Evolutionary conservation across 2,888 invertebrate genomes (phyloP).

Genomic region (Temnothorax unifasciatus): DNA sequence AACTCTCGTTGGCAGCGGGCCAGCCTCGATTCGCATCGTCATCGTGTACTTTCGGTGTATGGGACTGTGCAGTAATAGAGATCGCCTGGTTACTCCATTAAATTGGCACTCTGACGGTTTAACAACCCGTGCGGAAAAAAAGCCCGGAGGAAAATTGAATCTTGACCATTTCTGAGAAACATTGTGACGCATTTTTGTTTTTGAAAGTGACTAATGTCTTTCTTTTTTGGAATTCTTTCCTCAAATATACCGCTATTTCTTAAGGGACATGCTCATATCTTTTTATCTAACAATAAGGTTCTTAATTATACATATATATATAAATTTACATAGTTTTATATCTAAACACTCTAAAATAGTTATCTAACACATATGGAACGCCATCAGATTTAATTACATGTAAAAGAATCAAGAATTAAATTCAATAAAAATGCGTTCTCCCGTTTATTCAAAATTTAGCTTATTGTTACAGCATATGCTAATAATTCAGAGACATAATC

Average conservation of each 20-base stretch:
- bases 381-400: not conserved
- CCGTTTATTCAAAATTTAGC: too few relatives aligned
- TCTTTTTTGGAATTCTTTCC: not conserved
- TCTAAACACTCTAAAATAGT: not conserved
- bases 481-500: too few relatives aligned
- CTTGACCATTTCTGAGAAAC: not conserved
- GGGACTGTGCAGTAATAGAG: slow-evolving; percentile 64
- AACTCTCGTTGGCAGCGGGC: slow-evolving; percentile 70
- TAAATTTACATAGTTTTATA: not conserved
- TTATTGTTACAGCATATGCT: too few relatives aligned
- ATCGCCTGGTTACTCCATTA: slow-evolving; percentile 66
- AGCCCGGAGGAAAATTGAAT: slow-evolving; percentile 8
- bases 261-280: not conserved
- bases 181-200: not conserved
- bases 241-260: not conserved
- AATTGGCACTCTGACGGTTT: slow-evolving; percentile 63
- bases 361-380: not conserved
- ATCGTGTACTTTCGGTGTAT: slow-evolving; percentile 62
- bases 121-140: slow-evolving; percentile 37
- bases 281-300: not conserved
- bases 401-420: not conserved
- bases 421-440: not conserved
- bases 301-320: not conserved
- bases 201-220: not conserved
- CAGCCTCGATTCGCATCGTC: slow-evolving; percentile 72